Base-by-base conservation (phyloP, 2,113 vertebrate genomes). In the Labrus mixtus region DNA sequence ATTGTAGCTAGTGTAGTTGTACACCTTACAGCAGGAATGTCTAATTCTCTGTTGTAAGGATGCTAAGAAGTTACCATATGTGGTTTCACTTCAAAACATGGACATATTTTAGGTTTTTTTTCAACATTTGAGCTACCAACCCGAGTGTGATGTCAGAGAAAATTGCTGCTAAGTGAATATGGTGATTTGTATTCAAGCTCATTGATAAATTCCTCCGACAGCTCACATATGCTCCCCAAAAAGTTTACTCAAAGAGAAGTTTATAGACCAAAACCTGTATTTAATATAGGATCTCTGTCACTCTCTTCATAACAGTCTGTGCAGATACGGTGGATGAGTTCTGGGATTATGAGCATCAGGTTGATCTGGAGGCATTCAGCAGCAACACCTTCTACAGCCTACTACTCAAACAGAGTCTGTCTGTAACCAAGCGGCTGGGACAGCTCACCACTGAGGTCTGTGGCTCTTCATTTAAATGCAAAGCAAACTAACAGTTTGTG, bases 331-430 rank as follows among this genome's bases (percentile, higher is more conserved):
- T 16, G 5, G 88, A 89, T 9, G 92, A 93, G 10, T 92, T 76
- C 73, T 97, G 96, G 96, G 94, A 96, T 68, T 91, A 95, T 0
- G 94, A 96, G 16, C 93, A 95, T 20, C 96, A 95, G 68, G 78
- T 98, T 1, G 96, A 97, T 77, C 91, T 97, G 1, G 97, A 98
- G 39, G 91, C 93, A 0, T 99, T 98, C 63, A 95, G 95, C 70
- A 94, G 95, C 70, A 92, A 89, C 43, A 85, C 91, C 37, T 99
- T 98, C 91, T 98, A 95, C 59, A 92, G 92, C 36, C 91, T 96
- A 1, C 88, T 98, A 67, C 91, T 95, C 45, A 93, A 86, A 11
- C 97, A 98, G 70, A 97, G 96, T 7, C 88, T 95, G 4, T 91
- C 95, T 0, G 94, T 98, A 71, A 97, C 96, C 0, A 54, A 78